Percentiles rank a stretch among this genome's conserved stretches.
Conservation (phyloP, 2,797 vertebrate genomes). For the Simalia tracyae region DNA sequence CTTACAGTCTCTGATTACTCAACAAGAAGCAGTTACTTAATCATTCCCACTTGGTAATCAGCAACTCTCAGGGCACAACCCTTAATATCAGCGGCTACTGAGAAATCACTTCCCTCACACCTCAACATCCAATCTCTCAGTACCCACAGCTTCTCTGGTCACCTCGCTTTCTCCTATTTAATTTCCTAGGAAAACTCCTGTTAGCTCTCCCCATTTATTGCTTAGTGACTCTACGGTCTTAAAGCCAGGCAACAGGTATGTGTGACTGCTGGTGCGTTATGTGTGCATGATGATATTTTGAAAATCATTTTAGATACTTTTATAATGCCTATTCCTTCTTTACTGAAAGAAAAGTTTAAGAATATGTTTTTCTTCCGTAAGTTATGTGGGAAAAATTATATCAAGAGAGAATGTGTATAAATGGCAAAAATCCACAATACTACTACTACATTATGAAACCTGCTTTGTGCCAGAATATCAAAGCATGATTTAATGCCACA, state of each 20-base stretch:
- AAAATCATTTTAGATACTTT: neutral
- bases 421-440: neutral
- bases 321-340: neutral
- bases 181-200: neutral
- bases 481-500: neutral
- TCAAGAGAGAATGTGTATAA: slow-evolving; percentile 8
- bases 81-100: neutral
- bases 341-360: neutral
- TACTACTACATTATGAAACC: neutral
- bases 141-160: neutral
- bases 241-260: neutral
- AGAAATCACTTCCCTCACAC: neutral
- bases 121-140: neutral
- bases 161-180: neutral
- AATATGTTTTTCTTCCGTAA: accelerated
- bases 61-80: neutral
- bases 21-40: neutral
- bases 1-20: neutral
- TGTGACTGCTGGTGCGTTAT: neutral
- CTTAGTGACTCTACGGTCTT: neutral
- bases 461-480: neutral
- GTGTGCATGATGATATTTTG: neutral
- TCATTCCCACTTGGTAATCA: neutral
- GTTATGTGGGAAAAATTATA: neutral
- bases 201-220: neutral